Conservation (phyloP, 1,140 invertebrate genomes). For the fruit fly (Drosophila melanogaster) region Release_6_plus_ISO1_MT NT_033777.3:30387001-30387500, state of each 20-base stretch:
- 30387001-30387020: slow-evolving; percentile 66
- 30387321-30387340: slow-evolving; percentile 38
- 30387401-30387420: slow-evolving; percentile 57
- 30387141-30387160: slow-evolving; percentile 4
- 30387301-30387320: slow-evolving; percentile 21
- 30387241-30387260: slow-evolving; percentile 26
- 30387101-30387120: slow-evolving; percentile 53
- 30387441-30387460: slow-evolving; percentile 37
- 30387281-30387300: slow-evolving; percentile 2
- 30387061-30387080: slow-evolving; percentile 14
- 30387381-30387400: slow-evolving; percentile 66
- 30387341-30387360: slow-evolving; percentile 8
- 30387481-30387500: slow-evolving; percentile 65
- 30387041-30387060: slow-evolving; percentile 72
- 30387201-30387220: slow-evolving; percentile 38
- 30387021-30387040: slow-evolving; percentile 73
- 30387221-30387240: slow-evolving; percentile 28
- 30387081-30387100: slow-evolving; percentile 49
- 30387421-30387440: slow-evolving; percentile 36
- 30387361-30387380: slow-evolving; percentile 54
- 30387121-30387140: slow-evolving; percentile 11
- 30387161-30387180: slow-evolving; percentile 38
- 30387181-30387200: slow-evolving; percentile 45
- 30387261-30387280: slow-evolving; percentile 28
- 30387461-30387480: slow-evolving; percentile 69